A percentile compares a stretch with the other conserved stretches of the same genome.
Evolutionary conservation across 2,113 vertebrate species (phyloP).

Genomic region (Suncus etruscus): DNA sequence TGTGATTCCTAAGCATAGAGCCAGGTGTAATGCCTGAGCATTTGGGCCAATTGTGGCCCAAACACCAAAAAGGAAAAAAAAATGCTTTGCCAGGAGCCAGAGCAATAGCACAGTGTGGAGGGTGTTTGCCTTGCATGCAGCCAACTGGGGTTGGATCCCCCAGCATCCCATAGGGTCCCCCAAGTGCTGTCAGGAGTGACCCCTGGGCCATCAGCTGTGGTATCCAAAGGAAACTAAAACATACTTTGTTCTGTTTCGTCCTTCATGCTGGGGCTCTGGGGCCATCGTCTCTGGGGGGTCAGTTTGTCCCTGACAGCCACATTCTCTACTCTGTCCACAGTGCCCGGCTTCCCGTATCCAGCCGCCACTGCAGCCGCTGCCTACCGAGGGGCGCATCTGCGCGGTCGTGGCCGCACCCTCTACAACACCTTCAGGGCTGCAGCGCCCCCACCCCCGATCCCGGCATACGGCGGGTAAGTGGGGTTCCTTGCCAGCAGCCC

Average conservation of each 20-base stretch:
- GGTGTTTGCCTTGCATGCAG: too few species aligned
- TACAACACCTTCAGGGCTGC: constrained; percentile 97
- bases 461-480: constrained; percentile 96
- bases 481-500: not conserved
- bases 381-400: constrained; percentile 95
- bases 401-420: constrained; percentile 95
- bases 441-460: constrained; percentile 95
- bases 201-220: too few species aligned
- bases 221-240: not conserved
- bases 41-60: too few species aligned
- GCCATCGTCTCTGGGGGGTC: not conserved
- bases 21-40: too few species aligned
- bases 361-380: constrained; percentile 95
- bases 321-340: constrained; percentile 81
- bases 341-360: constrained; percentile 97
- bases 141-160: too few species aligned
- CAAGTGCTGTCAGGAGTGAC: too few species aligned
- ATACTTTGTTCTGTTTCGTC: not conserved
- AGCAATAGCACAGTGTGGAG: too few species aligned
- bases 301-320: not conserved
- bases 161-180: too few species aligned
- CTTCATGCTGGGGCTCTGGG: not conserved
- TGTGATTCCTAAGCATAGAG: too few species aligned
- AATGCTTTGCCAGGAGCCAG: too few species aligned
- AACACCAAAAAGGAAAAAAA: too few species aligned